phyloP scores from a whole-genome alignment of 2,113 vertebrate genomes.

The Probosciger aterrimus region DNA sequence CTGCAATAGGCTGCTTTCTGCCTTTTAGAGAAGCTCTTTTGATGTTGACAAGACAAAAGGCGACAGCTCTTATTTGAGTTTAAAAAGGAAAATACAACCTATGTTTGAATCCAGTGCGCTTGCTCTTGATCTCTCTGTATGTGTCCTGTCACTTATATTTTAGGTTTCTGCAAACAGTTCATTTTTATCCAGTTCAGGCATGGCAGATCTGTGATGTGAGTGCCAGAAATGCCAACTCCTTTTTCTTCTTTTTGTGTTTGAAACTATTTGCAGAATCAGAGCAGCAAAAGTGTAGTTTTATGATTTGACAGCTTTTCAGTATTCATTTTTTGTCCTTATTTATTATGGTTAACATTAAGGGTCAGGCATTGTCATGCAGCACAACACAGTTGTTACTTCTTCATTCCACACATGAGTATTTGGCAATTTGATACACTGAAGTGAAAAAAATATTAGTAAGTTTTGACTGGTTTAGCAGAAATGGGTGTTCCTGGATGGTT shows the following conservation, averaged over 20 bases:
- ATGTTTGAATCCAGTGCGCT: background rate
- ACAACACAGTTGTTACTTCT: background rate
- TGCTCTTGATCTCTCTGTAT: background rate
- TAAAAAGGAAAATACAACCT: background rate
- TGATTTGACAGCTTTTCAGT: background rate
- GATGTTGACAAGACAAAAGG: conserved; percentile 5
- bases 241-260: background rate
- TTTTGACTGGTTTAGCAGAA: background rate
- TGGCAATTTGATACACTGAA: background rate
- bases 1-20: background rate
- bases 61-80: background rate
- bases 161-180: background rate
- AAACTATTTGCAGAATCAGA: background rate
- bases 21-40: background rate
- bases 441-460: background rate
- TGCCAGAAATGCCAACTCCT: conserved; percentile 17
- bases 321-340: background rate
- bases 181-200: background rate
- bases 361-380: background rate
- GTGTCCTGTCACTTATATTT: conserved; percentile 25
- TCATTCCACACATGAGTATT: background rate
- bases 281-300: background rate
- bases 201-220: background rate
- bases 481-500: background rate
- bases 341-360: background rate